A percentile compares a stretch with the other conserved stretches of the same genome.
Conservation (phyloP, 2,888 invertebrate genomes). For the Macropis europaea region DNA sequence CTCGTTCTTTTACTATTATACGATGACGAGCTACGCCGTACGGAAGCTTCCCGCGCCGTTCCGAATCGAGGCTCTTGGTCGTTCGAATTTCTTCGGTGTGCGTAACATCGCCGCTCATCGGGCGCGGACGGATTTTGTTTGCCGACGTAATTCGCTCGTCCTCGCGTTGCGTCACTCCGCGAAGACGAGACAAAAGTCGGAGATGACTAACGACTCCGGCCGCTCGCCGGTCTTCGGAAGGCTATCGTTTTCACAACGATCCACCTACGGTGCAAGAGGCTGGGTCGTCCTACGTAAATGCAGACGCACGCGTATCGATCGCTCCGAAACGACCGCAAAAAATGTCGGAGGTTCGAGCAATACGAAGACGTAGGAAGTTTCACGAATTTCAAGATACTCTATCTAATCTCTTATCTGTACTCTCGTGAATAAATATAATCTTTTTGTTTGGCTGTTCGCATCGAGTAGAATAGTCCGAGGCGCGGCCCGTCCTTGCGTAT, state of each 20-base stretch:
- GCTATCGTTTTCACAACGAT: constrained; percentile 1
- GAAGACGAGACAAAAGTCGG: not conserved
- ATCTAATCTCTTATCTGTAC: not conserved
- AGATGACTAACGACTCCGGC: not conserved
- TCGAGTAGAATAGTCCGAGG: constrained; percentile 30
- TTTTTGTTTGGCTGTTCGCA: not conserved
- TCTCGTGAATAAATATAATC: not conserved
- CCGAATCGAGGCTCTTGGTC: constrained; percentile 4
- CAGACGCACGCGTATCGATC: not conserved
- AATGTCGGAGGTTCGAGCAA: not conserved
- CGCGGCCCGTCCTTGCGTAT: constrained; percentile 63
- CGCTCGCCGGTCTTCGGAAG: not conserved
- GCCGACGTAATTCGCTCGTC: not conserved
- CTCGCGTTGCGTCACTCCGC: not conserved
- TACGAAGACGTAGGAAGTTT: not conserved
- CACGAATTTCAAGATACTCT: too few relatives aligned
- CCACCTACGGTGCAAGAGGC: not conserved
- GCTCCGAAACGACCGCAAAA: not conserved
- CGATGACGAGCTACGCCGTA: not conserved
- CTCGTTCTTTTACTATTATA: not conserved
- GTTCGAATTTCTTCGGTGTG: not conserved
- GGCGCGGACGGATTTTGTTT: not conserved
- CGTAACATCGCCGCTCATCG: constrained; percentile 19
- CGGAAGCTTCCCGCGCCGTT: not conserved
- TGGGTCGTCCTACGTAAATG: not conserved